Conservation (phyloP, 2,797 vertebrate species). For the Acomys russatus region DNA sequence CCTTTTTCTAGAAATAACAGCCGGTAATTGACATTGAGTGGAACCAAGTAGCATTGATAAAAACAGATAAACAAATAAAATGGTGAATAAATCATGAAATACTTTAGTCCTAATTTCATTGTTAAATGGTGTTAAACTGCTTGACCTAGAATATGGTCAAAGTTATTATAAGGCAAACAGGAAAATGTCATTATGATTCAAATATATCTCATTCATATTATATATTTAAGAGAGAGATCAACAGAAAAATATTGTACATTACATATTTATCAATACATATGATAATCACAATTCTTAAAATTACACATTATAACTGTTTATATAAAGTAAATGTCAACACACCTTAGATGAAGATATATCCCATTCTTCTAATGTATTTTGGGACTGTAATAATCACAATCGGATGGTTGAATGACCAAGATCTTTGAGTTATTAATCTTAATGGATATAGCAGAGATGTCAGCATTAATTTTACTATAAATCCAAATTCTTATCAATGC, state of each 20-base stretch:
- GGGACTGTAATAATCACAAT: constrained; percentile 78
- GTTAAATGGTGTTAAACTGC: constrained; percentile 9
- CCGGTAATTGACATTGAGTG: background rate
- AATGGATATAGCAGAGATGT: constrained; percentile 72
- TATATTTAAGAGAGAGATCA: constrained; percentile 42
- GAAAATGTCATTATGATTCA: constrained; percentile 7
- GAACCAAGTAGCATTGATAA: background rate
- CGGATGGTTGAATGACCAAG: constrained; percentile 72
- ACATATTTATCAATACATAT: constrained; percentile 13
- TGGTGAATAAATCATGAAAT: background rate
- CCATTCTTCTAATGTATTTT: constrained; percentile 44
- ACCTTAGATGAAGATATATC: constrained; percentile 76
- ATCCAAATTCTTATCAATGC: constrained; percentile 72
- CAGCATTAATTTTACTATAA: constrained; percentile 74
- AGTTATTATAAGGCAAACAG: background rate
- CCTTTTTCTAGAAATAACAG: background rate
- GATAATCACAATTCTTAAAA: constrained; percentile 20
- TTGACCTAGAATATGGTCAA: background rate
- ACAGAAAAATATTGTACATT: background rate
- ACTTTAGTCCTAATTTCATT: background rate
- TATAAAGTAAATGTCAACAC: background rate
- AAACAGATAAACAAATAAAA: background rate
- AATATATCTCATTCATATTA: background rate
- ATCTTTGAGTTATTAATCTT: constrained; percentile 82
- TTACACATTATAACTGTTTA: background rate